Percentiles rank a stretch among this genome's conserved stretches.
Conservation (phyloP, 2,797 vertebrate genomes). For the Dromococcyx pavoninus region DNA sequence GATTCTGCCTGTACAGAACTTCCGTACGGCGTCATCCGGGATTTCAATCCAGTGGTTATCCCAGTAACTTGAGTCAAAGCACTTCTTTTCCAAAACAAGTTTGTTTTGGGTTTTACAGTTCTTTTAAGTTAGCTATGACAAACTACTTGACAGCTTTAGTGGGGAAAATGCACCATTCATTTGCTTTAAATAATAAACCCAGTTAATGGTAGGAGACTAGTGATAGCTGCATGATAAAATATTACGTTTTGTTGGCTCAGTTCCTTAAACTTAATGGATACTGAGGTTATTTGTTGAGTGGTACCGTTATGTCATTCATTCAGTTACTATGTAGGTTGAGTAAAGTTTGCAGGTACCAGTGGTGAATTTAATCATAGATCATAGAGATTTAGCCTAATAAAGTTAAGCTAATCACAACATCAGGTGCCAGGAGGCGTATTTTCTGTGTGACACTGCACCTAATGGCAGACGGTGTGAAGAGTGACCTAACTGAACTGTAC, state of each 20-base stretch:
- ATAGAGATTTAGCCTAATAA: neutral
- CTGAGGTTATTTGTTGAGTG: neutral
- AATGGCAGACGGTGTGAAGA: neutral
- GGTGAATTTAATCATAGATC: no score
- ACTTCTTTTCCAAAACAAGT: neutral
- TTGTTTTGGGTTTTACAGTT: neutral
- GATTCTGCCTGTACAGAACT: neutral
- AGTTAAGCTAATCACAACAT: neutral
- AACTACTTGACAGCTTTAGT: neutral
- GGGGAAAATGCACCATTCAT: fast-evolving
- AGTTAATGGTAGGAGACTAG: neutral
- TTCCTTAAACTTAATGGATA: neutral
- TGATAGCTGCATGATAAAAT: neutral
- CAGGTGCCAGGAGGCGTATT: neutral
- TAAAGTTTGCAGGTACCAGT: neutral
- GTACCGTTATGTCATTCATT: neutral
- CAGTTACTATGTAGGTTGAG: neutral
- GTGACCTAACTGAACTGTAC: neutral
- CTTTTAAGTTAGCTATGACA: neutral
- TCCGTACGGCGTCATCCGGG: neutral
- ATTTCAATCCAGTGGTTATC: neutral
- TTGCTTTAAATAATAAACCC: neutral
- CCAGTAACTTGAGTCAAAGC: neutral
- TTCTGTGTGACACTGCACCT: neutral
- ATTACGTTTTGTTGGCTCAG: neutral